These are phyloP conservation scores for Patella vulgata DNA, from an alignment of 1,140 invertebrate genomes.

Conservation along the genomic window DNA sequence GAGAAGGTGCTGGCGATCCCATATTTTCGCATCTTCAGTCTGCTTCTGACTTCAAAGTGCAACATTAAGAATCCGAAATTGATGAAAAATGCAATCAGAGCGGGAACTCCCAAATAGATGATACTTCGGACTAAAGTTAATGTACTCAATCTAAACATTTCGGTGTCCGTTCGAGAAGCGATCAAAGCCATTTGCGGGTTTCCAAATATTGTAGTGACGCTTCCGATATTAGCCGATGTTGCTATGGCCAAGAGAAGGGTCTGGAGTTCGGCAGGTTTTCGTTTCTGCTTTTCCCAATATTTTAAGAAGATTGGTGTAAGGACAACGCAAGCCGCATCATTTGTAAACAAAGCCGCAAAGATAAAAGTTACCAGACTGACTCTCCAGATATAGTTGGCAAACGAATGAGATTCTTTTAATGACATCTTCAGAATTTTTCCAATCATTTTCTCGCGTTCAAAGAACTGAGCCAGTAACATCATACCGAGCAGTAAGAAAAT, in stretches of 20 bases:
- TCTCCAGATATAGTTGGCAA: constrained; percentile 9
- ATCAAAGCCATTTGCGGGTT: constrained; percentile 21
- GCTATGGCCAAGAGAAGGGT: constrained; percentile 13
- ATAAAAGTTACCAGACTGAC: constrained; percentile 10
- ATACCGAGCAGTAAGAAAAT: constrained; percentile 22
- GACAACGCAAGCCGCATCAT: constrained; percentile 17
- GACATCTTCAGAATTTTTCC: constrained; percentile 2
- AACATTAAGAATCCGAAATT: constrained; percentile 17
- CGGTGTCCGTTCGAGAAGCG: constrained; percentile 8
- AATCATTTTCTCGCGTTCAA: constrained; percentile 15
- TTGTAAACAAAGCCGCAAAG: constrained; percentile 14
- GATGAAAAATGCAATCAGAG: constrained; percentile 12
- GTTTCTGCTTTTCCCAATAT: constrained; percentile 14
- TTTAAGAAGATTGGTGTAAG: constrained; percentile 14
- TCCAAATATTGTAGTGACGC: constrained; percentile 14
- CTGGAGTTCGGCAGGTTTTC: constrained; percentile 7
- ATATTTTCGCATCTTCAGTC: too few relatives aligned
- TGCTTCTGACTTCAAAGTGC: not conserved
- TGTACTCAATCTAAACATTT: constrained; percentile 1
- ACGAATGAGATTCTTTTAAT: not conserved
- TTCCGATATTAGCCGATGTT: constrained; percentile 19
- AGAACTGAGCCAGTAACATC: constrained; percentile 19
- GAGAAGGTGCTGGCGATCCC: too few relatives aligned
- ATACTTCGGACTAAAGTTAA: constrained; percentile 13
- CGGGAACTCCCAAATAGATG: constrained; percentile 14